Conservation (phyloP, 2,888 invertebrate species). For the Drosophila neotestacea region DNA sequence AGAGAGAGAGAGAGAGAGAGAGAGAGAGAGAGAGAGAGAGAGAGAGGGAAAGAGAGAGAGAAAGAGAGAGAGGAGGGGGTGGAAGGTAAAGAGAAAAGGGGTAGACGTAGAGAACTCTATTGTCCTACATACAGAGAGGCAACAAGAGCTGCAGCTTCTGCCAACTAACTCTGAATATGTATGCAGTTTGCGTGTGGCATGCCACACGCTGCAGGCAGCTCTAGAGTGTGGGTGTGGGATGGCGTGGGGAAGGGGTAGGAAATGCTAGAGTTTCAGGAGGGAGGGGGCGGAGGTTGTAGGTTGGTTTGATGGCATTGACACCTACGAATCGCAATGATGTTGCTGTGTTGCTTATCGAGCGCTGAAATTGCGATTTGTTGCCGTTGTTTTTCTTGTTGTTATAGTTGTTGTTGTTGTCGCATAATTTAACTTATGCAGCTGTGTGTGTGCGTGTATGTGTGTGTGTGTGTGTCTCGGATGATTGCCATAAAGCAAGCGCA, state of each 20-base stretch:
- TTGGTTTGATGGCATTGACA: slow-evolving; percentile 19
- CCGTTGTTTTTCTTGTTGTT: slow-evolving; percentile 21
- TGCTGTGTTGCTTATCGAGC: slow-evolving; percentile 52
- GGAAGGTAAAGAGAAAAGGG: background rate
- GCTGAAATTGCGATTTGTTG: slow-evolving; percentile 59
- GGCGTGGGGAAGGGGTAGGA: background rate
- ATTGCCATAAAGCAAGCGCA: slow-evolving; percentile 73
- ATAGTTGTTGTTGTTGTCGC: slow-evolving; percentile 50
- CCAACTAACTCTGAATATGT: slow-evolving; percentile 41
- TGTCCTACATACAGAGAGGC: slow-evolving; percentile 48
- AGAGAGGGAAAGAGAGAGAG: background rate
- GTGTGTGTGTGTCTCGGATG: slow-evolving; percentile 35
- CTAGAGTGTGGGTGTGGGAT: background rate
- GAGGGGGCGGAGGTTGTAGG: background rate
- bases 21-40: background rate
- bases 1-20: background rate
- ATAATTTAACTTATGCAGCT: slow-evolving; percentile 66
- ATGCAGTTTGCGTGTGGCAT: slow-evolving; percentile 45
- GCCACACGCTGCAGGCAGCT: slow-evolving; percentile 45
- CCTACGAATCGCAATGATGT: slow-evolving; percentile 21
- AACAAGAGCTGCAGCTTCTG: background rate
- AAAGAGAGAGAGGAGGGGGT: background rate
- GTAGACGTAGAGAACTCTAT: slow-evolving; percentile 37
- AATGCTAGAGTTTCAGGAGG: background rate
- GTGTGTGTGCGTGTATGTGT: slow-evolving; percentile 20